These are phyloP conservation scores for Brachynemurus nebulosus DNA, from an alignment of 2,888 invertebrate genomes.

Conservation along the genomic window DNA sequence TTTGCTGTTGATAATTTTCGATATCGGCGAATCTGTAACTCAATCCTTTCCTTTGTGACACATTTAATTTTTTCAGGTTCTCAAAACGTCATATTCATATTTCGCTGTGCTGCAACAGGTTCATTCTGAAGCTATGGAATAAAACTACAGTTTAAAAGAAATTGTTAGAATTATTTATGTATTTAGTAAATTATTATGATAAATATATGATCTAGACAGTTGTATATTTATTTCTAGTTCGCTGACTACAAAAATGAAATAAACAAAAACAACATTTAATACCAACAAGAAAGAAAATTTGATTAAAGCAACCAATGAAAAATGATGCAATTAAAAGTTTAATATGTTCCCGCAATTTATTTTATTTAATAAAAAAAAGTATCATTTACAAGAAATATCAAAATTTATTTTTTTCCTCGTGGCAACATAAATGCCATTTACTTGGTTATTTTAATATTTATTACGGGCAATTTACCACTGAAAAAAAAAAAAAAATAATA, in stretches of 20 bases:
- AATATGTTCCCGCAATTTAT: background rate
- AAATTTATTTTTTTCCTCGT: too few relatives aligned
- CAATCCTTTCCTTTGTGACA: too few relatives aligned
- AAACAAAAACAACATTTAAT: background rate
- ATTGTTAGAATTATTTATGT: background rate
- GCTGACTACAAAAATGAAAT: background rate
- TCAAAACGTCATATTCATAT: slow-evolving; percentile 41
- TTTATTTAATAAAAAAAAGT: background rate
- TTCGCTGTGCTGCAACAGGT: slow-evolving; percentile 31
- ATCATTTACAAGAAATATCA: background rate
- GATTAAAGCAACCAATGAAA: too few relatives aligned
- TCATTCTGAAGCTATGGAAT: slow-evolving; percentile 5
- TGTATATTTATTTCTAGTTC: background rate
- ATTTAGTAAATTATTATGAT: background rate
- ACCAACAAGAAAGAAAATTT: too few relatives aligned
- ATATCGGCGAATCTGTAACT: too few relatives aligned
- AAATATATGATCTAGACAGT: background rate
- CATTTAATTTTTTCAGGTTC: slow-evolving; percentile 34
- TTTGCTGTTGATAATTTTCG: too few relatives aligned
- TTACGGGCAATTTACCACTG: slow-evolving; percentile 6
- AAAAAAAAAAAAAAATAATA: background rate
- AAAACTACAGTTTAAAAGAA: background rate
- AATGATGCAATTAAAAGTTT: too few relatives aligned
- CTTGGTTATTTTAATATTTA: too few relatives aligned
- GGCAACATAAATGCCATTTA: too few relatives aligned